Evolutionary conservation across 2,113 vertebrate species (phyloP), one percentile per base, ranked within the genome.

Genomic region (Myotis yumanensis): DNA sequence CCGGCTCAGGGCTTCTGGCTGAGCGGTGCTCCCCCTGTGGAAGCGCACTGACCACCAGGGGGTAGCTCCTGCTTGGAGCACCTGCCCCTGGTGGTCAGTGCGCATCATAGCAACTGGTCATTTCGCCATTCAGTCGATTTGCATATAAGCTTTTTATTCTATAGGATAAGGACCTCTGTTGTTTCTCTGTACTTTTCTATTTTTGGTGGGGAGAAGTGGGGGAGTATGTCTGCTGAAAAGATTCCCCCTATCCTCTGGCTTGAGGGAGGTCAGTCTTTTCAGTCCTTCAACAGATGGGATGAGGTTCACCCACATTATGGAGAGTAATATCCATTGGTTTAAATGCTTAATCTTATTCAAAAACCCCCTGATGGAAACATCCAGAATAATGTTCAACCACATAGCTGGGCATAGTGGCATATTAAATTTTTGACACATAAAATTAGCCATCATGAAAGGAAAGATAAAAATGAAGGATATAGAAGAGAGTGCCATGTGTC

Each of bases 401-500:
- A 88, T 8, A 35, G 1, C 12, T 40, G 32, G 64, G n/a, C 46
- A 12, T 37, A 17, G 0, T 16, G n/a, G 2, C 22, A 46, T 11
- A 46, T 46, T 10, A 46, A 10, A 46, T 46, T 46, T 46, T 0
- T 25, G 17, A 68, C 11, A 32, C 28, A 48, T 25, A 46, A 16
- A 85, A 71, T 76, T 14, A 52, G 7, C 14, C 54, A 54, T 23
- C 54, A 46, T 30, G n/a, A 40, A 40, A 64, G 20, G 15, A 40
- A 51, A n/a, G 22, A 14, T 0, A 0, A 40, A 54, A 5, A 18
- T 2, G 8, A 51, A 77, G 11, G 30, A 15, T 2, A 11, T n/a
- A 59, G 25, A 23, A 37, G 17, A 18, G 11, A 25, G 52, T 9
- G 0, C 7, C 6, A 32, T 1, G 3, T 2, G 11, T 17, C 72